A percentile compares a stretch with the other conserved stretches of the same genome.
Conservation (phyloP, 2,888 invertebrate genomes). For the Carabus problematicus region DNA sequence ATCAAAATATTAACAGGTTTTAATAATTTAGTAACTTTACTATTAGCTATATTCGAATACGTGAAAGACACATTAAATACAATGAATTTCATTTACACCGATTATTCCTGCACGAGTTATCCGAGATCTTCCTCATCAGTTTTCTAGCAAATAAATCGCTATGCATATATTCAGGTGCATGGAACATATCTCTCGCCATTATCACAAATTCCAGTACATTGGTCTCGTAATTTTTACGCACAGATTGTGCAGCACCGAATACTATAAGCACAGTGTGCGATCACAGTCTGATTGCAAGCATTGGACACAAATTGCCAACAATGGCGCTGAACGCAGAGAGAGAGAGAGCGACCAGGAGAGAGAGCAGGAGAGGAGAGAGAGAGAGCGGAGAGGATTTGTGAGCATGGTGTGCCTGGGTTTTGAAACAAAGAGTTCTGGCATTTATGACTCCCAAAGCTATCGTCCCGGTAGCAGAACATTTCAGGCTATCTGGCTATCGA, state of each 20-base stretch:
- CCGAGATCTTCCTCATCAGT: too few relatives aligned
- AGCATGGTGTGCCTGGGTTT: slow-evolving; percentile 52
- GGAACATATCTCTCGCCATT: slow-evolving; percentile 18
- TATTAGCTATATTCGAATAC: too few relatives aligned
- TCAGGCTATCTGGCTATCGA: slow-evolving; percentile 56
- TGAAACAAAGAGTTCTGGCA: slow-evolving; percentile 56
- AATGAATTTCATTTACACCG: too few relatives aligned
- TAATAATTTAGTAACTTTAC: too few relatives aligned
- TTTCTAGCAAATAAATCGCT: too few relatives aligned
- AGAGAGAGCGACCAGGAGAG: too few relatives aligned
- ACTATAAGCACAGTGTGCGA: background rate
- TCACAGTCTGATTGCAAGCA: background rate
- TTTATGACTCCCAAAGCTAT: slow-evolving; percentile 57
- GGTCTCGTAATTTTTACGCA: slow-evolving; percentile 14
- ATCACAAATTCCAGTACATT: slow-evolving; percentile 27
- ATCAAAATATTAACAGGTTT: too few relatives aligned
- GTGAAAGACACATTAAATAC: too few relatives aligned
- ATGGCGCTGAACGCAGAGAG: slow-evolving; percentile 38
- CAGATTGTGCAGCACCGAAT: background rate
- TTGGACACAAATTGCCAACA: slow-evolving; percentile 46
- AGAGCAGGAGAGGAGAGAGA: slow-evolving; percentile 47
- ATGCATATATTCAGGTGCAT: slow-evolving; percentile 24
- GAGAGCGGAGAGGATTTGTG: slow-evolving; percentile 55
- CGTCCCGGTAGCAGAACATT: slow-evolving; percentile 56
- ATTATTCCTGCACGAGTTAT: too few relatives aligned